Percentiles rank a stretch among this genome's conserved stretches.
These are phyloP conservation scores for Proterorhinus semilunaris DNA, from an alignment of 2,113 vertebrate genomes.

Conservation along the genomic window DNA sequence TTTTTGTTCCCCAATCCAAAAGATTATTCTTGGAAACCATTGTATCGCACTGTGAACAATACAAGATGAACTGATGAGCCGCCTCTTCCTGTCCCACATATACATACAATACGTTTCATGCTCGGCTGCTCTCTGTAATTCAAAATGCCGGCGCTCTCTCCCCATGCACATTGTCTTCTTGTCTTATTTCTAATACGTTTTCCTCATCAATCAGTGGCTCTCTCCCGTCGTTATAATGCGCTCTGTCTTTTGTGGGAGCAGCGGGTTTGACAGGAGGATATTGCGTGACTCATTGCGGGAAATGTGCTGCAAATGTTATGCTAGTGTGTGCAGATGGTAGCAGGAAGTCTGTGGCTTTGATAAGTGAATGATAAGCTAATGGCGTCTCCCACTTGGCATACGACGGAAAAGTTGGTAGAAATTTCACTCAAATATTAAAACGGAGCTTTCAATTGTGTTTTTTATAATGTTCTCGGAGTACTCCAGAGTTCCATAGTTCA, in stretches of 20 bases:
- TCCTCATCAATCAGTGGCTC: conserved; percentile 46
- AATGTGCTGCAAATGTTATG: conserved; percentile 28
- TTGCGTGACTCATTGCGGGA: conserved; percentile 41
- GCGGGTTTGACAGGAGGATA: conserved; percentile 30
- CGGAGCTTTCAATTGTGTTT: not conserved
- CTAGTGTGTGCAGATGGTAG: not conserved
- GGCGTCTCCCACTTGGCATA: not conserved
- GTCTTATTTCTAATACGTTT: conserved; percentile 50
- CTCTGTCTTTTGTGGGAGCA: conserved; percentile 32
- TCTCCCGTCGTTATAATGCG: conserved; percentile 17
- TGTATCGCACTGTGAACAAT: conserved; percentile 22
- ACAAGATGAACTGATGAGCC: conserved; percentile 29
- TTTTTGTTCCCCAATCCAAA: not conserved
- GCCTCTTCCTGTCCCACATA: conserved; percentile 17
- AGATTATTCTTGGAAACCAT: conserved; percentile 6
- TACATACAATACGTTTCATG: conserved; percentile 22
- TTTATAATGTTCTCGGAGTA: not conserved
- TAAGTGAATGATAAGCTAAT: not conserved
- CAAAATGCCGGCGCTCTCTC: conserved; percentile 14
- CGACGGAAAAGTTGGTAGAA: not conserved
- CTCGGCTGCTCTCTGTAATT: conserved; percentile 40
- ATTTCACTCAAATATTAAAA: not conserved
- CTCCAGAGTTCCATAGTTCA: not conserved
- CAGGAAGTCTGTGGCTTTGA: not conserved
- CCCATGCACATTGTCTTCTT: conserved; percentile 40